These are phyloP conservation scores for Nasonovia ribisnigri DNA, from an alignment of 2,888 invertebrate genomes.

Conservation along the genomic window DNA sequence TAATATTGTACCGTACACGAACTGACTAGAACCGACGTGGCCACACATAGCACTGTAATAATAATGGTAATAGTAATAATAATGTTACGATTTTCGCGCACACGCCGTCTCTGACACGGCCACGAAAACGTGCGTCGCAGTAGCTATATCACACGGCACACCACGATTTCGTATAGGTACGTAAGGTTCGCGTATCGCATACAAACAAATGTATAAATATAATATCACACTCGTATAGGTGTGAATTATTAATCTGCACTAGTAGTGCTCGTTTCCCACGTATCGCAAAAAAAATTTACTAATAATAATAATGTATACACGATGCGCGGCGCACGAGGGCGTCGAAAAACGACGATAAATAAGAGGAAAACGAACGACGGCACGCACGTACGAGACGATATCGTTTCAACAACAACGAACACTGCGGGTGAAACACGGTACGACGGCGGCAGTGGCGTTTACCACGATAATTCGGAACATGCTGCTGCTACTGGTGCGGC, in stretches of 20 bases:
- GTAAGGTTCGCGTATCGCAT: not conserved
- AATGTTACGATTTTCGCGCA: slow-evolving; percentile 1
- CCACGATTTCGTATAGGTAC: not conserved
- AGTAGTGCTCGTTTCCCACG: not conserved
- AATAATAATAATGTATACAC: not conserved
- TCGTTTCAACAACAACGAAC: slow-evolving; percentile 22
- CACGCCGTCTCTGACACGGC: not conserved
- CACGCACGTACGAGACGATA: not conserved
- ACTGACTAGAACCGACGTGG: slow-evolving; percentile 14
- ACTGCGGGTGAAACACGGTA: slow-evolving; percentile 25
- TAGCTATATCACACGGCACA: not conserved
- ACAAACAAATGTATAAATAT: not conserved
- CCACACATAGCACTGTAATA: not conserved
- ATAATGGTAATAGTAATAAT: not conserved
- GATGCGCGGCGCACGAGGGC: slow-evolving; percentile 33
- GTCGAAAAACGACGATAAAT: slow-evolving; percentile 13
- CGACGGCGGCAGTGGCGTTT: slow-evolving; percentile 7
- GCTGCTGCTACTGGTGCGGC: slow-evolving; percentile 25
- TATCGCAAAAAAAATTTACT: not conserved
- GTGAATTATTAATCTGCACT: not conserved
- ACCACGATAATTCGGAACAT: slow-evolving; percentile 38
- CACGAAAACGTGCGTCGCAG: slow-evolving; percentile 2
- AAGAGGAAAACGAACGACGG: not conserved
- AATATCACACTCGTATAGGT: not conserved
- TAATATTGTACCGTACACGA: not conserved